These are phyloP conservation scores for Holacanthella duospinosa DNA, from an alignment of 2,888 invertebrate genomes.

Conservation along the genomic window DNA sequence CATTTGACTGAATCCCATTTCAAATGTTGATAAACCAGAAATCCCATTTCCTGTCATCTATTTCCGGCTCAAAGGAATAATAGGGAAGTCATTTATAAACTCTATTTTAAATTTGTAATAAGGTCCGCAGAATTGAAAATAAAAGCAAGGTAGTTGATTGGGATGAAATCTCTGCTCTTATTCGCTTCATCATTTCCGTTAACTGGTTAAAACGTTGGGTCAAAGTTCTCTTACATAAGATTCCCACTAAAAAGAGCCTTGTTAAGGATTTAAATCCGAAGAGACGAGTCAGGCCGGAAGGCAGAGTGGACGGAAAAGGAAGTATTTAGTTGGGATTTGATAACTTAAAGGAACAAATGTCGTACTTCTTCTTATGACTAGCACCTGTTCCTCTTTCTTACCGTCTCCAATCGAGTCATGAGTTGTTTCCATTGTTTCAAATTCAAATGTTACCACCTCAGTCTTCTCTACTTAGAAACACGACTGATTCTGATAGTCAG, in stretches of 20 bases:
- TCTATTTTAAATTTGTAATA: no score
- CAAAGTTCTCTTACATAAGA: no score
- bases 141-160: no score
- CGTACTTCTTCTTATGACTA: not conserved
- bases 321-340: not conserved
- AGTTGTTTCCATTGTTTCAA: not conserved
- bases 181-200: no score
- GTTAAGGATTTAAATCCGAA: not conserved
- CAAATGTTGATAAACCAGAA: not conserved
- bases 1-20: not conserved
- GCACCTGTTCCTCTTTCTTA: not conserved
- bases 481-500: not conserved
- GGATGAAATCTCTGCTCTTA: no score
- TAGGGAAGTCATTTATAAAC: not conserved
- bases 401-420: not conserved
- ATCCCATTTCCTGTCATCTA: not conserved
- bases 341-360: not conserved
- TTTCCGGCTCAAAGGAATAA: not conserved
- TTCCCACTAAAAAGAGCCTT: not conserved
- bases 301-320: constrained; percentile 1
- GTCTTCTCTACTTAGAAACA: not conserved
- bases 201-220: no score
- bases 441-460: not conserved
- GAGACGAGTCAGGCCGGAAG: not conserved
- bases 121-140: no score